Evolutionary conservation across 2,888 invertebrate species (phyloP).

Genomic region (Pasiphila rectangulata): DNA sequence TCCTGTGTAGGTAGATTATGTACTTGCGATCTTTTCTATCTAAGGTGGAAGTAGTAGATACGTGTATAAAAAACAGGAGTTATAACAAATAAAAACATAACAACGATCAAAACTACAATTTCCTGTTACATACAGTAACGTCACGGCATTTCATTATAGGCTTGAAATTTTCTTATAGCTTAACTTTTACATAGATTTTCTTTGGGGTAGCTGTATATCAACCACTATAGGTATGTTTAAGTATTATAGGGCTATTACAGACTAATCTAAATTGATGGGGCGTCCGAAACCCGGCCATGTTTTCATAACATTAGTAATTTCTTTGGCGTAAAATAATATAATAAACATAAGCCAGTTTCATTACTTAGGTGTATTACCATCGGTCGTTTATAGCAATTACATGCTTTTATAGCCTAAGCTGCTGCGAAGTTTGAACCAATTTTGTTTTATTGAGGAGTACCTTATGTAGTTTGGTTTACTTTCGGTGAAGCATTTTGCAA

Average conservation of each 20-base stretch:
- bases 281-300: constrained; percentile 71
- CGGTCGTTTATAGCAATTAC: constrained; percentile 52
- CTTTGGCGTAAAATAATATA: constrained; percentile 77
- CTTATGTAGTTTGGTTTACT: too few species aligned
- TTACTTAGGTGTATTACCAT: constrained; percentile 66
- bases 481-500: constrained; percentile 24
- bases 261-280: constrained; percentile 81
- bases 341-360: constrained; percentile 68
- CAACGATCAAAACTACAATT: constrained; percentile 49
- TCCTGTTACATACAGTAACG: constrained; percentile 40
- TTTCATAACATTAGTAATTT: constrained; percentile 77
- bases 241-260: constrained; percentile 59
- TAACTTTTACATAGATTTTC: constrained; percentile 76
- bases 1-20: too few species aligned
- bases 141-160: constrained; percentile 70
- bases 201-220: constrained; percentile 55
- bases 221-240: constrained; percentile 22
- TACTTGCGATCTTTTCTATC: too few species aligned
- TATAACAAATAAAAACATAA: too few species aligned
- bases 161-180: constrained; percentile 76
- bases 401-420: constrained; percentile 44
- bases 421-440: constrained; percentile 39
- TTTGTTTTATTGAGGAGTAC: constrained; percentile 36
- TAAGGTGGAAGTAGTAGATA: too few species aligned
- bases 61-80: too few species aligned